Base-by-base conservation (phyloP, 2,113 vertebrate genomes). In the Todiramphus chloris region DNA sequence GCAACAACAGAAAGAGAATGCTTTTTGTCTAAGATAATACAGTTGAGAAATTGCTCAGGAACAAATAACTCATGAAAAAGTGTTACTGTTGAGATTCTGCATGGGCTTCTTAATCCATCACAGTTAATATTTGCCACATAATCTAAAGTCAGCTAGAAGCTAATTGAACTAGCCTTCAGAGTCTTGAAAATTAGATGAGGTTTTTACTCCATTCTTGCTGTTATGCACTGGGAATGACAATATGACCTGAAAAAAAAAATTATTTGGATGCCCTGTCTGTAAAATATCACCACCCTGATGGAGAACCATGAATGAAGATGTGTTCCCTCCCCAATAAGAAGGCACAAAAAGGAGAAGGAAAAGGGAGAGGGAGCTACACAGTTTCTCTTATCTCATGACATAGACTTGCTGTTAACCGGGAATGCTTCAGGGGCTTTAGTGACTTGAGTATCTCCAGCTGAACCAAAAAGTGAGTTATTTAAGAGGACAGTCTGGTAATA, bases 311-410 rank as follows among this genome's bases (percentile, higher is more conserved):
- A 60, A 43, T 9, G 16, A 17, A 87, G 15, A 74, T 2, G 0
- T 33, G 7, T 30, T 90, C 78, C 46, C 37, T 79, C 48, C 46
- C 18, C 51, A 63, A 19, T 0, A 0, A 5, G 46, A 72, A 87
- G 33, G 19, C 3, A 27, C 17, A 81, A 69, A 67, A 50, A 25
- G 3, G 14, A 53, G 19, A 55, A 55, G 31, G 23, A 80, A 80
- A 7, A 11, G 1, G 4, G 7, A 28, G 7, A 48, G 4, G 16
- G 9, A 69, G 13, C 21, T 24, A 70, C 6, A n/a, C 0, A 2
- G 28, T 56, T 56, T 70, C 64, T 67, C 37, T 53, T 33, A 12
- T 23, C 24, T 73, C 74, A 16, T 67, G 37, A 68, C 18, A 37
- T 19, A 28, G 39, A 86, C 10, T 27, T 63, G 19, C 8, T 69